A percentile compares a stretch with the other conserved stretches of the same genome.
phyloP scores from a whole-genome alignment of 2,888 invertebrate genomes.

The Philereme vetulata region DNA sequence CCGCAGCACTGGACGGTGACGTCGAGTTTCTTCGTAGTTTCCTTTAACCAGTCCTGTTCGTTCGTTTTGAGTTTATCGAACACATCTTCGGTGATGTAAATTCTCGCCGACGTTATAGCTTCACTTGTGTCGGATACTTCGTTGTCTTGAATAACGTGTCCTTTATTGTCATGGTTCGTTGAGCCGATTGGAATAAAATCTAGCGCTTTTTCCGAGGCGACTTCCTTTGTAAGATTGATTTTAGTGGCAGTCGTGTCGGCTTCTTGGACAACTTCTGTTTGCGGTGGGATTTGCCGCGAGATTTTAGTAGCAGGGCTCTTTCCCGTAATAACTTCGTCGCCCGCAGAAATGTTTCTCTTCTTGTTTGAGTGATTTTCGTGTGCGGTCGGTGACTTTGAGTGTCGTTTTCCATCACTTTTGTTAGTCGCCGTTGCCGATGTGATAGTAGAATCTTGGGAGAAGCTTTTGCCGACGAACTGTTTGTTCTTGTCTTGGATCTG shows the following conservation, averaged over 20 bases:
- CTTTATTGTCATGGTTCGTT: constrained; percentile 65
- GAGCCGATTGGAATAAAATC: constrained; percentile 63
- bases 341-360: constrained; percentile 52
- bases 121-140: constrained; percentile 77
- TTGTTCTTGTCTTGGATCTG: constrained; percentile 23
- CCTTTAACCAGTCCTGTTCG: constrained; percentile 69
- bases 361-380: constrained; percentile 65
- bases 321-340: constrained; percentile 41
- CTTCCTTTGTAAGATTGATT: constrained; percentile 5
- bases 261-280: constrained; percentile 12
- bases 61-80: constrained; percentile 72
- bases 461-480: constrained; percentile 27
- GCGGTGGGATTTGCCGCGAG: constrained; percentile 25
- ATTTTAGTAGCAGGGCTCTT: constrained; percentile 6
- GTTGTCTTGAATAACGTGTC: constrained; percentile 75
- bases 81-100: constrained; percentile 77
- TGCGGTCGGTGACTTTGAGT: constrained; percentile 66
- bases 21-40: constrained; percentile 58
- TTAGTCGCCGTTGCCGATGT: constrained; percentile 26
- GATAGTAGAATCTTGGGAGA: constrained; percentile 39
- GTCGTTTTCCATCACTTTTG: constrained; percentile 56
- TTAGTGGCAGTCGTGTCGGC: constrained; percentile 14
- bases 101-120: constrained; percentile 70
- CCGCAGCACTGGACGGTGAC: constrained; percentile 65
- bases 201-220: constrained; percentile 47